These are phyloP conservation scores for Lasioglossum lativentre DNA, from an alignment of 2,888 invertebrate genomes.

Conservation along the genomic window DNA sequence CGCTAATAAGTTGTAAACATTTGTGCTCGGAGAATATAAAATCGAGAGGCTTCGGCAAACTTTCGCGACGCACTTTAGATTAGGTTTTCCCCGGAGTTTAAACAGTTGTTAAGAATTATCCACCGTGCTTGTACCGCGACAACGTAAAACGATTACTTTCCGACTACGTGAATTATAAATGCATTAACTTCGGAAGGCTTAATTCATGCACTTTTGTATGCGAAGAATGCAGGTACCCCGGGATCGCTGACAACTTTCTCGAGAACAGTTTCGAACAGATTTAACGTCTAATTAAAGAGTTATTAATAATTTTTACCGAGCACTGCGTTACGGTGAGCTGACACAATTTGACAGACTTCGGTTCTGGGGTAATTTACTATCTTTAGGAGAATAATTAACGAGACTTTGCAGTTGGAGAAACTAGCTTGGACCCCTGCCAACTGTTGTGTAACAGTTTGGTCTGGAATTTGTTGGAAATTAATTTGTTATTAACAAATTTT, in stretches of 20 bases:
- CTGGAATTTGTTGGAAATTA: background rate
- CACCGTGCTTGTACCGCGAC: background rate
- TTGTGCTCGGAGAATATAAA: background rate
- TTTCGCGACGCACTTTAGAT: background rate
- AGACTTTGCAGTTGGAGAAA: background rate
- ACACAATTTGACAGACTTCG: background rate
- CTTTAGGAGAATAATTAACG: background rate
- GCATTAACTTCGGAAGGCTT: background rate
- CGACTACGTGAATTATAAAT: background rate
- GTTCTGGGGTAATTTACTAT: background rate
- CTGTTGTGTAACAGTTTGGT: background rate
- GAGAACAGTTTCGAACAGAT: background rate
- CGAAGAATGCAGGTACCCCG: background rate
- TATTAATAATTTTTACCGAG: background rate
- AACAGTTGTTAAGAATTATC: background rate
- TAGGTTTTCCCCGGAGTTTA: background rate
- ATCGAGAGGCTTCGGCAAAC: background rate
- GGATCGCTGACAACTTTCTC: background rate
- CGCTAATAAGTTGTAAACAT: constrained; percentile 12
- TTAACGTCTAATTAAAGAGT: background rate
- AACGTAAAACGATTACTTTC: background rate
- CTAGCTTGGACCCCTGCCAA: background rate
- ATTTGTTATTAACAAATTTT: background rate
- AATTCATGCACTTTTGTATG: background rate
- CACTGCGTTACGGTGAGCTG: background rate